Conservation (phyloP, 2,113 vertebrate genomes). For the Hepsetus odoe region DNA sequence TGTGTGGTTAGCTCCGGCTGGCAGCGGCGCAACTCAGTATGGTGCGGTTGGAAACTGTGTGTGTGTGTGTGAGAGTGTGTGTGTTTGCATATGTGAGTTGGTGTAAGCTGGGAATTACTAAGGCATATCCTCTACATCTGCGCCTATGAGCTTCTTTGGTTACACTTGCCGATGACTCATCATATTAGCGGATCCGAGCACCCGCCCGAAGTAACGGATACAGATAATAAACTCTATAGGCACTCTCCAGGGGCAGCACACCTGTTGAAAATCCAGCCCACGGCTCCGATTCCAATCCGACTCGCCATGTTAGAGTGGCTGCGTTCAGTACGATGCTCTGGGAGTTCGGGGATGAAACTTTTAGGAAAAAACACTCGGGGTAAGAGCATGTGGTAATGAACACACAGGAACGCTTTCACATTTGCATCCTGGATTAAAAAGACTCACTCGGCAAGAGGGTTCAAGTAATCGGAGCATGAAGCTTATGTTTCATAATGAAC, state of each 20-base stretch:
- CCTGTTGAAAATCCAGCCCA: background rate
- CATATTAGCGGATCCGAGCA: constrained; percentile 6
- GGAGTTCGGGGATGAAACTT: background rate
- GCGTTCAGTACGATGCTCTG: background rate
- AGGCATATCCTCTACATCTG: constrained; percentile 28
- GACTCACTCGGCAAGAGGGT: background rate
- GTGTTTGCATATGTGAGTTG: constrained; percentile 1
- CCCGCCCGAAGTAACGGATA: background rate
- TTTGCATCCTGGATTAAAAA: background rate
- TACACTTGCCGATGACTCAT: constrained; percentile 20
- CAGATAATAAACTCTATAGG: background rate
- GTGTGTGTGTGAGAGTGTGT: background rate
- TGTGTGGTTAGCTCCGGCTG: constrained; percentile 42
- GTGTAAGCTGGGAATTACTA: constrained; percentile 5
- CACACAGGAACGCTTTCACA: background rate
- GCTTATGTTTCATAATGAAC: background rate
- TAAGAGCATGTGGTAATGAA: background rate
- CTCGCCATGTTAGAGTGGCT: background rate
- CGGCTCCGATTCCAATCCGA: background rate
- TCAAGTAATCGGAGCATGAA: background rate
- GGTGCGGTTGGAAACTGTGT: constrained; percentile 6
- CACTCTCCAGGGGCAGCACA: background rate
- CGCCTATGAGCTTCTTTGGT: constrained; percentile 31
- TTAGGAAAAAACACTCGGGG: background rate
- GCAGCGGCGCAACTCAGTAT: background rate